A percentile compares a stretch with the other conserved stretches of the same genome.
These are phyloP conservation scores for Leptosomus discolor DNA, from an alignment of 2,113 vertebrate species.

Conservation along the genomic window DNA sequence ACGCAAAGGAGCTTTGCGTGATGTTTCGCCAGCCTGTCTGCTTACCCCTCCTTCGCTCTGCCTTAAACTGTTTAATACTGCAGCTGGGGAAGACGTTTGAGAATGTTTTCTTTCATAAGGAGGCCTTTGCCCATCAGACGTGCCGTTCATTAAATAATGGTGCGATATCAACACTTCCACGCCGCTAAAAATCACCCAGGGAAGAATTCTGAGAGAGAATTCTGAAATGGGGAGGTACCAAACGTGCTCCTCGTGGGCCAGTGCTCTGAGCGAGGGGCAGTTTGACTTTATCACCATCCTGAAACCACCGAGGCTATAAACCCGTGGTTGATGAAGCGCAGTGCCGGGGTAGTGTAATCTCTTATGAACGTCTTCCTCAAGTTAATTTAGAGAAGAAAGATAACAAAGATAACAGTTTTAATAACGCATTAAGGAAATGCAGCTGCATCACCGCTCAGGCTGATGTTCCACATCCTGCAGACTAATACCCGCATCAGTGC, in stretches of 20 bases:
- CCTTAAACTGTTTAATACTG: background rate
- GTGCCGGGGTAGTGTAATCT: background rate
- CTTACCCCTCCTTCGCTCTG: background rate
- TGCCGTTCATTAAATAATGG: background rate
- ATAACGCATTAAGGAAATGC: background rate
- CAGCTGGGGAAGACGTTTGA: background rate
- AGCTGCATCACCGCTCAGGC: background rate
- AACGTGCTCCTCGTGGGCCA: background rate
- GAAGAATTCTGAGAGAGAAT: background rate
- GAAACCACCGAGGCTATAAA: fast-evolving
- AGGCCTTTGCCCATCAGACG: background rate
- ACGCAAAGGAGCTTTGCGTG: background rate
- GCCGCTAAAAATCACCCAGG: background rate
- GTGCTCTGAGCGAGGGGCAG: background rate
- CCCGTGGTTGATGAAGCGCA: fast-evolving
- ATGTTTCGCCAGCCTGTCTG: background rate
- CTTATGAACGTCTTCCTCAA: background rate
- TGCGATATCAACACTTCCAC: background rate
- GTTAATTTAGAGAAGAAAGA: background rate
- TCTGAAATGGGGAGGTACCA: background rate
- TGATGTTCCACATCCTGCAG: fast-evolving
- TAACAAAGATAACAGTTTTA: background rate
- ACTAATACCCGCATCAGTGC: fast-evolving
- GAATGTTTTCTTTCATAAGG: background rate
- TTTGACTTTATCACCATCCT: background rate